Conservation (phyloP, 35 echinoderm and acorn worm genomes). For the Lytechinus pictus region DNA sequence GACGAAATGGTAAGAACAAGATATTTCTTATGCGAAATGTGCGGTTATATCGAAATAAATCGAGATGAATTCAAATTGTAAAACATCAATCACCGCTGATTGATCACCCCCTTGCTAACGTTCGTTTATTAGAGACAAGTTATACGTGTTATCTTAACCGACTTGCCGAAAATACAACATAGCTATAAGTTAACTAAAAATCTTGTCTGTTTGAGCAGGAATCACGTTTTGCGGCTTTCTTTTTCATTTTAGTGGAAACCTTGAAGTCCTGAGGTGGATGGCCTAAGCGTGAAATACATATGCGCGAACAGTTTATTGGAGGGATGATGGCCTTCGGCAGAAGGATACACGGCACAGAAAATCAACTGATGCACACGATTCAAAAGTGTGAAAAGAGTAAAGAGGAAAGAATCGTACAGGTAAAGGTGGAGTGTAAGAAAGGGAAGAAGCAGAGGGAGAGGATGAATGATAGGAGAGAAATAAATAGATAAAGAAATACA, state of each 20-base stretch:
- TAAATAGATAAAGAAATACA: background rate
- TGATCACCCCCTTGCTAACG: no score
- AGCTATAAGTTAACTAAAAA: no score
- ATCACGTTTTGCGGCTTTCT: background rate
- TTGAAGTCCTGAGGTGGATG: constrained; percentile 7
- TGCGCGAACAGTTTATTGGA: constrained; percentile 34
- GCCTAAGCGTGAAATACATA: background rate
- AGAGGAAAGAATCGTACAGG: background rate
- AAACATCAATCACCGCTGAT: no score
- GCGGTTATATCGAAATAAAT: no score
- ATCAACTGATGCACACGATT: constrained; percentile 19
- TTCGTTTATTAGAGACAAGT: no score
- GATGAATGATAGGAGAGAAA: background rate
- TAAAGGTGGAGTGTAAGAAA: background rate
- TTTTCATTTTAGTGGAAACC: background rate
- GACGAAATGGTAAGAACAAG: no score
- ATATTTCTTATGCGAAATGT: no score
- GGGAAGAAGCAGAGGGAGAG: no score
- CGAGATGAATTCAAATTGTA: no score
- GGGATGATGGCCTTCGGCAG: background rate
- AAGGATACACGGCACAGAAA: constrained; percentile 51
- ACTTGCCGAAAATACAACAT: no score
- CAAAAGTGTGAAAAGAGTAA: background rate
- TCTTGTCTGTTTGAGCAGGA: background rate
- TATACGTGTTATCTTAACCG: no score